Conservation (phyloP, 2,797 vertebrate species). For the Meda fulgida region DNA sequence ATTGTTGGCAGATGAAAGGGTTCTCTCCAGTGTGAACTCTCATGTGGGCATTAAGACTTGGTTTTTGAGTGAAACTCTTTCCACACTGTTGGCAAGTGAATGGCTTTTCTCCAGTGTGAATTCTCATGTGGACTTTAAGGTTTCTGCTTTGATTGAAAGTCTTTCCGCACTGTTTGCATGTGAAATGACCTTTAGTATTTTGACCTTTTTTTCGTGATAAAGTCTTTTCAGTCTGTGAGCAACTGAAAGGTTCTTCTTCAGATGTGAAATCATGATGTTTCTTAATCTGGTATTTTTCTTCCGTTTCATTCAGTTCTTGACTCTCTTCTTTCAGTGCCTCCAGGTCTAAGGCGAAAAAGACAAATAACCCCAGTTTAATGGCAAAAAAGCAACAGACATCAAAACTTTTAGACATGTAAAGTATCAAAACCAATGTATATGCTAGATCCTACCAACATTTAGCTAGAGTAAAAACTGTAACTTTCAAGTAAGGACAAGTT, state of each 20-base stretch:
- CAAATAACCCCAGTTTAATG: background rate
- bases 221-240: background rate
- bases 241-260: background rate
- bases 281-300: background rate
- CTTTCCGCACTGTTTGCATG: background rate
- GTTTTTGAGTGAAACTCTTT: conserved; percentile 1
- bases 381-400: background rate
- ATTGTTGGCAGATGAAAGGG: background rate
- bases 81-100: background rate
- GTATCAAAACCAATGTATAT: background rate
- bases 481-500: too few species aligned
- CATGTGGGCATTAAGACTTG: background rate
- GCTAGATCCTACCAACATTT: background rate
- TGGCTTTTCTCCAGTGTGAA: background rate
- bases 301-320: background rate
- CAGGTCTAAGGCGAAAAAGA: background rate
- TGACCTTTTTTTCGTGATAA: background rate
- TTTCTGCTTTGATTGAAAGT: background rate
- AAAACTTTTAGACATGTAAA: background rate
- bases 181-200: background rate
- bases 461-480: background rate
- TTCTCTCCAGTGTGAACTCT: background rate
- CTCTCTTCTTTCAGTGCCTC: background rate
- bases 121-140: background rate
- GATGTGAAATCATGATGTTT: background rate